Conservation (phyloP, 2,113 vertebrate genomes). For the Bubalus kerabau region DNA sequence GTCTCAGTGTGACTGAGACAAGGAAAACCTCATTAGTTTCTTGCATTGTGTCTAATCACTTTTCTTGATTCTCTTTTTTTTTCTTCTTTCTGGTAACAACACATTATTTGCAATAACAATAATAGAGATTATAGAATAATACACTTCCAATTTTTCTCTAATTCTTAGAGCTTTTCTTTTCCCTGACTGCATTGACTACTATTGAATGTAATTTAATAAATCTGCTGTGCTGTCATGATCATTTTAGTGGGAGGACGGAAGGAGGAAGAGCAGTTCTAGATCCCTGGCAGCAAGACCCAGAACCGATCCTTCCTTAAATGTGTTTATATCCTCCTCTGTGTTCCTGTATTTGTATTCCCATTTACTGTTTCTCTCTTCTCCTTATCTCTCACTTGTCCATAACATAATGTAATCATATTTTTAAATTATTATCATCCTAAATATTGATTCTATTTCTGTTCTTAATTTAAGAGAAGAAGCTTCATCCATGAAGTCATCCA, state of each 20-base stretch:
- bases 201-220: background rate
- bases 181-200: background rate
- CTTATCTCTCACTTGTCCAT: background rate
- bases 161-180: background rate
- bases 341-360: background rate
- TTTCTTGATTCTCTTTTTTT: background rate
- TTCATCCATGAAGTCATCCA: background rate
- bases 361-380: background rate
- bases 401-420: background rate
- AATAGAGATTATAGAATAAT: background rate
- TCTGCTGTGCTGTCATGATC: background rate
- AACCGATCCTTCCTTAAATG: no score
- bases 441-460: background rate
- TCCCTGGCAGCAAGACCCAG: no score
- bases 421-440: background rate
- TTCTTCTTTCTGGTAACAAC: background rate
- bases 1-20: background rate
- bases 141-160: background rate
- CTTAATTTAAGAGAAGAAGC: background rate
- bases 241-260: background rate
- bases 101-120: background rate
- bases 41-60: background rate
- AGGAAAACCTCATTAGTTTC: background rate
- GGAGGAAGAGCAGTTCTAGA: background rate
- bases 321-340: fast-evolving